phyloP scores from a whole-genome alignment of 1,140 invertebrate species.

The Aphaenogaster ashmeadi region DNA sequence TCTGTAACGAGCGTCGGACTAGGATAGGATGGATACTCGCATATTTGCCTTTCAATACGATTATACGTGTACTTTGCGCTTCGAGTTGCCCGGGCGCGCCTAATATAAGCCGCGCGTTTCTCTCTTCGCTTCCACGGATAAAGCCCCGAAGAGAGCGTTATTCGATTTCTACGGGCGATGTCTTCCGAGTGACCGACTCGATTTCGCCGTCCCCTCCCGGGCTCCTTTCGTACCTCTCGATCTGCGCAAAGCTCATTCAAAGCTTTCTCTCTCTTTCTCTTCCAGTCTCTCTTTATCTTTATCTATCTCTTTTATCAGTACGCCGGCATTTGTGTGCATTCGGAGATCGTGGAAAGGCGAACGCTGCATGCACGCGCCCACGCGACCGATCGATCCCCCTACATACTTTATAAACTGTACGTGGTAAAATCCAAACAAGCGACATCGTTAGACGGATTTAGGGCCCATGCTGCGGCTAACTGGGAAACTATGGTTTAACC shows the following conservation, averaged over 20 bases:
- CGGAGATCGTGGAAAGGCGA: slow-evolving; percentile 21
- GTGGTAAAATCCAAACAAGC: slow-evolving; percentile 51
- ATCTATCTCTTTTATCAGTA: slow-evolving; percentile 57
- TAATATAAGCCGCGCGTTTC: slow-evolving; percentile 69
- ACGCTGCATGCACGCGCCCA: not conserved
- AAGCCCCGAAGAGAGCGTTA: slow-evolving; percentile 58
- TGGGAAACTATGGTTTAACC: slow-evolving; percentile 28
- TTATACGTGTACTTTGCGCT: slow-evolving; percentile 68
- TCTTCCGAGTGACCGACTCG: slow-evolving; percentile 73
- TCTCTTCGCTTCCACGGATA: slow-evolving; percentile 60
- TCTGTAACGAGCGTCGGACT: slow-evolving; percentile 53
- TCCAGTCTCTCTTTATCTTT: not conserved
- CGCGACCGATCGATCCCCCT: slow-evolving; percentile 29
- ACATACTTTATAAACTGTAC: slow-evolving; percentile 52
- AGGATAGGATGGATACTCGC: slow-evolving; percentile 49
- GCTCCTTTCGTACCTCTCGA: slow-evolving; percentile 50
- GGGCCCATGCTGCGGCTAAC: slow-evolving; percentile 13
- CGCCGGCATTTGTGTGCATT: slow-evolving; percentile 41
- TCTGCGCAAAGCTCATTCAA: slow-evolving; percentile 58
- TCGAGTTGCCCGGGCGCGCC: slow-evolving; percentile 54
- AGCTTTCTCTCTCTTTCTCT: slow-evolving; percentile 11
- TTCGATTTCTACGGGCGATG: slow-evolving; percentile 65
- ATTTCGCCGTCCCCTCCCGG: slow-evolving; percentile 37
- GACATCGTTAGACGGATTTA: slow-evolving; percentile 59
- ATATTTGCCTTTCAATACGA: slow-evolving; percentile 73